A percentile compares a stretch with the other conserved stretches of the same genome.
Evolutionary conservation across 2,113 vertebrate genomes (phyloP).

Genomic region (Leucosticte australis): DNA sequence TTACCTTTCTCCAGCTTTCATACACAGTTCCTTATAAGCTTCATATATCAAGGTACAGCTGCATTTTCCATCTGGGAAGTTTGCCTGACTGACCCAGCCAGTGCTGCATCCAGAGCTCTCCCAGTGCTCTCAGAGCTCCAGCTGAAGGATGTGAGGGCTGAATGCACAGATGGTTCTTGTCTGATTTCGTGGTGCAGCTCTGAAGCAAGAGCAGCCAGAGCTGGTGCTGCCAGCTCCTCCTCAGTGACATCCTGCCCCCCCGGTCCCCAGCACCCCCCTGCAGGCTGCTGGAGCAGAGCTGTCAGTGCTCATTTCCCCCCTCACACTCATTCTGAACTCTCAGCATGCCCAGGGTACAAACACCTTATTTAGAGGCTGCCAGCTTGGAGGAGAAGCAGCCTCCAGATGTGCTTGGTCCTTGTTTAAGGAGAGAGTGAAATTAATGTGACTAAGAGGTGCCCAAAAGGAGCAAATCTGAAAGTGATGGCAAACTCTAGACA

Average conservation of each 20-base stretch:
- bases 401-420: neutral
- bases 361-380: slow-evolving; percentile 1
- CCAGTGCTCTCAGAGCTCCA: neutral
- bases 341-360: neutral
- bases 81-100: neutral
- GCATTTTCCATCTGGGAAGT: neutral
- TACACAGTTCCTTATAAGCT: neutral
- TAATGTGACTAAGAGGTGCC: neutral
- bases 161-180: neutral
- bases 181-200: neutral
- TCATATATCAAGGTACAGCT: neutral
- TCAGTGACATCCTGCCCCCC: accelerated
- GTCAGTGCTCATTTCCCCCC: neutral
- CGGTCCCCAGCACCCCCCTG: neutral
- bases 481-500: neutral
- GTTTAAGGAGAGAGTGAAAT: neutral
- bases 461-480: neutral
- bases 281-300: neutral
- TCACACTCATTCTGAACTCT: neutral
- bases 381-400: neutral
- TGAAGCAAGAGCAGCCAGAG: neutral
- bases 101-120: neutral
- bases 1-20: neutral
- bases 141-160: neutral
- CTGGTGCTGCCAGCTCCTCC: neutral